Percentiles rank a stretch among this genome's conserved stretches.
These are phyloP conservation scores for Trichomycterus rosablanca DNA, from an alignment of 2,113 vertebrate species.

Conservation along the genomic window DNA sequence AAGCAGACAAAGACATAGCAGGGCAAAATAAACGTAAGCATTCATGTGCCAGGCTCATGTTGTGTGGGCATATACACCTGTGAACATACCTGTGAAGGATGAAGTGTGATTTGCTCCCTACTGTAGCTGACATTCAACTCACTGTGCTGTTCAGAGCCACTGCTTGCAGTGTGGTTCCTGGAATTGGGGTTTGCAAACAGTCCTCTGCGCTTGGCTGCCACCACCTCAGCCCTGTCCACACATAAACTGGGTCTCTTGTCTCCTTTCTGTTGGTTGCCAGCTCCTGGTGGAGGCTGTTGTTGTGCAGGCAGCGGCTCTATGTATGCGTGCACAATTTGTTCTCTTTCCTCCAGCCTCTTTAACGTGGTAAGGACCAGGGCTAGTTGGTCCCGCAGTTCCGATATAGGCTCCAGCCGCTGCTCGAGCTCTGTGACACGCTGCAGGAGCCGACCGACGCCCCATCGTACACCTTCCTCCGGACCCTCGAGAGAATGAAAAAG, in stretches of 20 bases:
- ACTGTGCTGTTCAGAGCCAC: constrained; percentile 28
- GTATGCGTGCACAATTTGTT: constrained; percentile 29
- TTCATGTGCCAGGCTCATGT: background rate
- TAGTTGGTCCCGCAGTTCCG: constrained; percentile 87
- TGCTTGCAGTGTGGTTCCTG: constrained; percentile 32
- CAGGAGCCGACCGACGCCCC: constrained; percentile 86
- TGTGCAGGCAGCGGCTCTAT: background rate
- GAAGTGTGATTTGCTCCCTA: constrained; percentile 35
- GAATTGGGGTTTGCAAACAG: constrained; percentile 36
- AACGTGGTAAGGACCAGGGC: constrained; percentile 88
- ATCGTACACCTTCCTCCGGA: constrained; percentile 82
- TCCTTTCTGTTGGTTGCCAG: constrained; percentile 9
- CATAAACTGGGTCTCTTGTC: constrained; percentile 8
- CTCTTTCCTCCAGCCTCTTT: constrained; percentile 81
- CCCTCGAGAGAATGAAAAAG: constrained; percentile 68
- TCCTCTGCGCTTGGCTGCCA: constrained; percentile 30
- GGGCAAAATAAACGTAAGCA: background rate
- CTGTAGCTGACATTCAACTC: constrained; percentile 42
- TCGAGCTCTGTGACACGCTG: constrained; percentile 90
- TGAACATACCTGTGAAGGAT: constrained; percentile 29
- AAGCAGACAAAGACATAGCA: background rate
- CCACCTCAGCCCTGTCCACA: constrained; percentile 5
- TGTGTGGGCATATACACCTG: background rate
- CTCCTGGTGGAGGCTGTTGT: constrained; percentile 2
- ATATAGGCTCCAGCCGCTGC: constrained; percentile 85